Evolutionary conservation across 2,797 vertebrate species (phyloP), one percentile per base, ranked within the genome.

Genomic region (Brotogeris chrysoptera): DNA sequence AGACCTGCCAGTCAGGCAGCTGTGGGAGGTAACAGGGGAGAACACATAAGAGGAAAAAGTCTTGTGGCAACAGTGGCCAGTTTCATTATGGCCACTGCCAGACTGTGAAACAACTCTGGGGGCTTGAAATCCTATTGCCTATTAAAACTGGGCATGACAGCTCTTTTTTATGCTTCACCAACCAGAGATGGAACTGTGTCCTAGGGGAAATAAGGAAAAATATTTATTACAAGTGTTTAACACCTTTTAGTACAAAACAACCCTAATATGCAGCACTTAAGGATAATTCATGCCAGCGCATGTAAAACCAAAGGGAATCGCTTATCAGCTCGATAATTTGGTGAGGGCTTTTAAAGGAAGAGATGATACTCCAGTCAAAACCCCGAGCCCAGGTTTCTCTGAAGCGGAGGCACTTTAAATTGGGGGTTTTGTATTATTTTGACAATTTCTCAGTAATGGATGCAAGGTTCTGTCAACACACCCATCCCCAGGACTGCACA

Each of bases 151-250:
- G 97, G 96, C 97, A 97, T 96, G 96, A 95, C 97, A 95, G 97
- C 96, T 97, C 97, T 97, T 97, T 97, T 97, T 97, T 97, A 97
- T 97, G 97, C 97, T 97, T 97, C 97, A 97, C 97, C 97, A 97
- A 96, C 95, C 96, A 97, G 97, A 96, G 97, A 97, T 97, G 91
- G 97, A 97, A 94, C 95, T 85, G 90, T 83, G 92, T 97, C 97
- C 97, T 97, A 85, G 66, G 97, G 96, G 97, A 97, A 97, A 97
- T 97, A 97, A 97, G 95, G 97, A 97, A 97, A 97, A 97, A 97
- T 97, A 97, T 97, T 97, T 97, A 97, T 97, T 97, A 97, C 97
- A 97, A 97, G 97, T 97, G 97, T 97, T 97, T 97, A 97, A 97
- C 97, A 97, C 97, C 97, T 97, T 97, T 97, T 97, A 97, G 96